Evolutionary conservation across 2,797 vertebrate genomes (phyloP).

Genomic region (Remorina albescens): DNA sequence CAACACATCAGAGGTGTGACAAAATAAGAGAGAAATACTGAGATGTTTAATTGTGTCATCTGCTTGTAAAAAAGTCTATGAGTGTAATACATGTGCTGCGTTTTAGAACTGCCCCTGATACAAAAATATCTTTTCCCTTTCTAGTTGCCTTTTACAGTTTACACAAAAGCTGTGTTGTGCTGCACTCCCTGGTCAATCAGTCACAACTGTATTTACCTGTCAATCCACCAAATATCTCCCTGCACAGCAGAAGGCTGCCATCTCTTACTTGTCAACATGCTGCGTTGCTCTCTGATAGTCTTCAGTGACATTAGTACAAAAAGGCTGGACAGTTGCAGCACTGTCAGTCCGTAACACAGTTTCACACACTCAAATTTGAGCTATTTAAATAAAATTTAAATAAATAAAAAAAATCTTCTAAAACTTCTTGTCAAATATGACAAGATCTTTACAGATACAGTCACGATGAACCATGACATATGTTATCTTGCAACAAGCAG

Average conservation of each 20-base stretch:
- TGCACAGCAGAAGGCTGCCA: constrained; percentile 51
- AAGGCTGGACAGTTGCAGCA: constrained; percentile 29
- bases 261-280: constrained; percentile 41
- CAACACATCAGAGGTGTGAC: too few relatives aligned
- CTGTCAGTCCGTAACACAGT: constrained; percentile 19
- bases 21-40: background rate
- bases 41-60: background rate
- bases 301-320: constrained; percentile 15
- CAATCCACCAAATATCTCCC: constrained; percentile 60
- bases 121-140: constrained; percentile 1
- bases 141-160: constrained; percentile 8
- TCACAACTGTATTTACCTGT: constrained; percentile 49
- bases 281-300: constrained; percentile 33
- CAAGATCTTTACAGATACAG: background rate
- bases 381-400: background rate
- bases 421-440: constrained; percentile 15
- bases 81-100: background rate
- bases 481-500: constrained; percentile 3
- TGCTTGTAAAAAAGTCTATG: background rate
- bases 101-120: background rate
- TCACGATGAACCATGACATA: background rate
- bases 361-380: background rate
- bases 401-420: constrained; percentile 7
- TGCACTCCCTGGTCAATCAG: constrained; percentile 33
- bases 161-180: constrained; percentile 2